A percentile compares a stretch with the other conserved stretches of the same genome.
Conservation (phyloP, 2,888 invertebrate species). For the Drosophila diplacantha region DNA sequence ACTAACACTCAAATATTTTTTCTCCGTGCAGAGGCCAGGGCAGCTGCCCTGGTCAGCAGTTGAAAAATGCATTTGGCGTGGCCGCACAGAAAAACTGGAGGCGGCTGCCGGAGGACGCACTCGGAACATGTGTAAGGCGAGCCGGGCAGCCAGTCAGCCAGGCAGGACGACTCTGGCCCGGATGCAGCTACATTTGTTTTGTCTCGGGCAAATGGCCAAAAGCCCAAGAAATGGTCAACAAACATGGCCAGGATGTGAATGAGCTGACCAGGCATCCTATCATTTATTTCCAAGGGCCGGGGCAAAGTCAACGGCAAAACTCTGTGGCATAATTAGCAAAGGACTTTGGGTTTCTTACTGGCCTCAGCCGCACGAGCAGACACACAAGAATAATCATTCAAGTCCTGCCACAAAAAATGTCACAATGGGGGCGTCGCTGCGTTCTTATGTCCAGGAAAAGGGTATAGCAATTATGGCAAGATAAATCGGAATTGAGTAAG, state of each 20-base stretch:
- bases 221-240: constrained; percentile 43
- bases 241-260: constrained; percentile 34
- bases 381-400: constrained; percentile 35
- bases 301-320: constrained; percentile 42
- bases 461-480: constrained; percentile 5
- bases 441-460: constrained; percentile 8
- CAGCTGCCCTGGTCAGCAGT: constrained; percentile 42
- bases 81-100: constrained; percentile 32
- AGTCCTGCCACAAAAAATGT: constrained; percentile 16
- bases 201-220: constrained; percentile 37
- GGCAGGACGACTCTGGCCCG: constrained; percentile 27
- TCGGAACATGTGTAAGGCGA: constrained; percentile 41
- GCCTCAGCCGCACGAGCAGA: constrained; percentile 18
- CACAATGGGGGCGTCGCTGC: constrained; percentile 5
- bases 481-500: background rate
- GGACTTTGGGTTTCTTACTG: constrained; percentile 30
- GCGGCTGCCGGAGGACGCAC: constrained; percentile 26
- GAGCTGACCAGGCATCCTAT: constrained; percentile 42
- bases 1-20: background rate
- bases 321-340: constrained; percentile 63
- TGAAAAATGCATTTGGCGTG: constrained; percentile 59
- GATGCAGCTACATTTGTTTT: constrained; percentile 47
- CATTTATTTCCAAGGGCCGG: constrained; percentile 49
- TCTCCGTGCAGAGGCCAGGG: constrained; percentile 1
- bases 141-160: constrained; percentile 5